Percentiles rank a stretch among this genome's conserved stretches.
phyloP scores from a whole-genome alignment of 2,797 vertebrate species.

The Manis javanica region DNA sequence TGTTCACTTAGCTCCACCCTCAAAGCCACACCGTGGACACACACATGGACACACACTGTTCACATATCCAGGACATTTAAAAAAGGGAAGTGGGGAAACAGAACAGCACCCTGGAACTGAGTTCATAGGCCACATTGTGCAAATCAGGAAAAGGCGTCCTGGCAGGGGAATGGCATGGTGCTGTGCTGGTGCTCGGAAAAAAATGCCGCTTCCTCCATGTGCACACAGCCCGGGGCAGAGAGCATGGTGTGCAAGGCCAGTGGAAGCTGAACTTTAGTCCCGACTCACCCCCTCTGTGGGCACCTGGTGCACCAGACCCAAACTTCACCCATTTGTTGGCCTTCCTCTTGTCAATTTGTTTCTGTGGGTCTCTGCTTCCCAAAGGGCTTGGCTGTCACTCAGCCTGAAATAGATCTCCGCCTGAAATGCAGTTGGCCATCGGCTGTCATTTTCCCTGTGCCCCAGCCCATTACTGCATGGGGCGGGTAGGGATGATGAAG shows the following conservation, averaged over 20 bases:
- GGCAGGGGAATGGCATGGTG: background rate
- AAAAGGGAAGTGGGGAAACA: background rate
- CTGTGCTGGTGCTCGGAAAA: too few relatives aligned
- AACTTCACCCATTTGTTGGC: background rate
- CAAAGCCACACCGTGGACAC: background rate
- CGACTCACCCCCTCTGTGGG: accelerated
- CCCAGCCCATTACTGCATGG: background rate
- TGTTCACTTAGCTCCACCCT: background rate
- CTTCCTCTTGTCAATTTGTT: background rate
- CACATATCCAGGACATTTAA: background rate
- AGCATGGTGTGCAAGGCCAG: background rate
- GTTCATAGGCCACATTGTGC: background rate
- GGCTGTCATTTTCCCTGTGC: background rate
- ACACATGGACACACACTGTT: background rate
- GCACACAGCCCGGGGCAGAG: background rate
- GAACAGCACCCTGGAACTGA: background rate
- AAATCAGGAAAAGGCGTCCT: background rate
- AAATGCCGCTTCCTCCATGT: background rate
- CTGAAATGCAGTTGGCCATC: background rate
- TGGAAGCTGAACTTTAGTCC: background rate
- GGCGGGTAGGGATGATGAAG: too few relatives aligned
- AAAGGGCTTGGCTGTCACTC: background rate
- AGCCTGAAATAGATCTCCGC: background rate
- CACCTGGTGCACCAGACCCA: background rate
- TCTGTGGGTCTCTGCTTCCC: background rate